phyloP scores from a whole-genome alignment of 2,113 vertebrate species.

The Tursiops truncatus region DNA sequence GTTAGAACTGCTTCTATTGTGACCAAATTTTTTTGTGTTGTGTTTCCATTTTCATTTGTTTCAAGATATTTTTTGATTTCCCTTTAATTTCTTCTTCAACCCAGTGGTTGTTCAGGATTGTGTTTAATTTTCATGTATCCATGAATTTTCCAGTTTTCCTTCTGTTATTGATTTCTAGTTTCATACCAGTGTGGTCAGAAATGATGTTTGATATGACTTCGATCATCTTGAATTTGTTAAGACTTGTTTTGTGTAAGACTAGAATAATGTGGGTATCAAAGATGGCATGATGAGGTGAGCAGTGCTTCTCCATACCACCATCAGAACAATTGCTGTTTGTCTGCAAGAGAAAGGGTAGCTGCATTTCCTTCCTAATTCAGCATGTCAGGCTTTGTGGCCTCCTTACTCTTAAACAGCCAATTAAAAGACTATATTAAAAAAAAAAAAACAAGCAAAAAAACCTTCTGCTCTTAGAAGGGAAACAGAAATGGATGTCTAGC shows the following conservation, averaged over 20 bases:
- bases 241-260: neutral
- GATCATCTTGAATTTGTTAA: neutral
- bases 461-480: neutral
- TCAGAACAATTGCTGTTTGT: neutral
- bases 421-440: neutral
- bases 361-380: conserved; percentile 24
- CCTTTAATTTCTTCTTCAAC: neutral
- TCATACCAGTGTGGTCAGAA: neutral
- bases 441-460: neutral
- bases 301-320: neutral
- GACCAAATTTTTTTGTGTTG: neutral
- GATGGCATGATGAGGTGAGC: neutral
- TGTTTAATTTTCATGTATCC: neutral
- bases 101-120: neutral
- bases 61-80: neutral
- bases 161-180: neutral
- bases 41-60: neutral
- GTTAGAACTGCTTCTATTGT: neutral
- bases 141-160: neutral
- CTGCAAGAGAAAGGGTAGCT: neutral
- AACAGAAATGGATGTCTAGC: neutral
- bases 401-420: neutral
- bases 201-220: neutral
- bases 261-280: neutral
- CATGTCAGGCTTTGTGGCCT: neutral